These are phyloP conservation scores for Amphibalanus amphitrite DNA, from an alignment of 1,140 invertebrate species.

Conservation along the genomic window DNA sequence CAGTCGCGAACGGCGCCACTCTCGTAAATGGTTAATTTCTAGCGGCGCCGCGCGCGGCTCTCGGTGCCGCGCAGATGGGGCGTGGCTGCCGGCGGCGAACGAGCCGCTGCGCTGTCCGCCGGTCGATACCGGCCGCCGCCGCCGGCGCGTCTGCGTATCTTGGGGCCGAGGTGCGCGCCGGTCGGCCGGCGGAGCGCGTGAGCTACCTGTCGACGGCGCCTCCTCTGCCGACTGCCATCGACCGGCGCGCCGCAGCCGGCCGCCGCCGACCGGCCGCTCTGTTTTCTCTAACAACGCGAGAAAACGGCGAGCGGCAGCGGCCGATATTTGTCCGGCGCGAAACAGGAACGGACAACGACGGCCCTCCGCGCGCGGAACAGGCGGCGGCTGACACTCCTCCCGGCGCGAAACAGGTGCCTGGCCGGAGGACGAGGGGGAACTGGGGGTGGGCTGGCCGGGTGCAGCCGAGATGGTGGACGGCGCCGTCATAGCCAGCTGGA, in stretches of 20 bases:
- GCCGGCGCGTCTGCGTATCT: too few species aligned
- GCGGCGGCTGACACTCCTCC: too few species aligned
- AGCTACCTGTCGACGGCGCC: background rate
- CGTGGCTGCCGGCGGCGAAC: background rate
- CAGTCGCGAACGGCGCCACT: background rate
- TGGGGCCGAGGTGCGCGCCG: background rate
- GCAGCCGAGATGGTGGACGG: too few species aligned
- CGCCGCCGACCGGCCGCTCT: background rate
- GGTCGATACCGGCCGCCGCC: too few species aligned
- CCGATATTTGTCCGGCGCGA: background rate
- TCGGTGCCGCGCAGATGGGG: background rate
- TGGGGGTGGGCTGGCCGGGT: too few species aligned
- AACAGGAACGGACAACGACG: too few species aligned
- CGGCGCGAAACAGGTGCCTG: too few species aligned
- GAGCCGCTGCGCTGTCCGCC: too few species aligned
- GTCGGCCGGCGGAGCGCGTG: too few species aligned
- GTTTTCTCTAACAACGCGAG: background rate
- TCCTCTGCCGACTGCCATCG: background rate
- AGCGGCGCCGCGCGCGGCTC: background rate
- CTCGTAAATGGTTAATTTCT: slow-evolving; percentile 2
- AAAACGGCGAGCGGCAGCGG: background rate
- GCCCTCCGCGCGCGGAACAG: too few species aligned
- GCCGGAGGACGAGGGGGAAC: too few species aligned
- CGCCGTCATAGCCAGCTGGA: too few species aligned
- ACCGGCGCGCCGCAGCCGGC: background rate